phyloP scores from a whole-genome alignment of 2,888 invertebrate species.

The Glyphotaelius pellucidus region DNA sequence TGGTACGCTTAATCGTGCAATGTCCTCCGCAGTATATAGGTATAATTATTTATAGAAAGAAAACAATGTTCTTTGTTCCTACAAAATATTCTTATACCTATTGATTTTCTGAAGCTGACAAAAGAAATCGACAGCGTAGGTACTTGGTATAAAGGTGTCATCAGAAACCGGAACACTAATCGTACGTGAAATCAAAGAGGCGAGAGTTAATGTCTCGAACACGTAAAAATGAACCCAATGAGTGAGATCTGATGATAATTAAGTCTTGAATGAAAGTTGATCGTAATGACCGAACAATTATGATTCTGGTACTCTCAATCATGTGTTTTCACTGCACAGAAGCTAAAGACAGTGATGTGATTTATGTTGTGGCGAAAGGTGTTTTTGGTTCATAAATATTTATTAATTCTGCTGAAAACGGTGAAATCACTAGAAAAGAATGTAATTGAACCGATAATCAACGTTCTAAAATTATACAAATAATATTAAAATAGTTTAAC shows the following conservation, averaged over 20 bases:
- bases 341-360: background rate
- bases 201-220: background rate
- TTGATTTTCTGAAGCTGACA: background rate
- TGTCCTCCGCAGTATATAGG: too few species aligned
- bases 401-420: background rate
- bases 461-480: background rate
- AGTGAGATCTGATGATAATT: background rate
- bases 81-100: background rate
- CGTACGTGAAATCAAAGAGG: background rate
- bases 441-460: background rate
- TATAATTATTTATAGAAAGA: background rate
- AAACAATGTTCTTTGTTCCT: background rate
- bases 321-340: background rate
- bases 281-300: background rate
- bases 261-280: background rate
- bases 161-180: background rate
- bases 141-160: background rate
- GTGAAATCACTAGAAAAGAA: background rate
- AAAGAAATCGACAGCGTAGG: background rate
- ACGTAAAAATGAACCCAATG: background rate
- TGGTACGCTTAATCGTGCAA: too few species aligned
- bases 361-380: background rate
- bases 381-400: background rate
- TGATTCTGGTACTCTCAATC: background rate
- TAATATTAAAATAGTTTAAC: background rate